phyloP scores from a whole-genome alignment of 2,113 vertebrate genomes.

The Megaceryle torquata region DNA sequence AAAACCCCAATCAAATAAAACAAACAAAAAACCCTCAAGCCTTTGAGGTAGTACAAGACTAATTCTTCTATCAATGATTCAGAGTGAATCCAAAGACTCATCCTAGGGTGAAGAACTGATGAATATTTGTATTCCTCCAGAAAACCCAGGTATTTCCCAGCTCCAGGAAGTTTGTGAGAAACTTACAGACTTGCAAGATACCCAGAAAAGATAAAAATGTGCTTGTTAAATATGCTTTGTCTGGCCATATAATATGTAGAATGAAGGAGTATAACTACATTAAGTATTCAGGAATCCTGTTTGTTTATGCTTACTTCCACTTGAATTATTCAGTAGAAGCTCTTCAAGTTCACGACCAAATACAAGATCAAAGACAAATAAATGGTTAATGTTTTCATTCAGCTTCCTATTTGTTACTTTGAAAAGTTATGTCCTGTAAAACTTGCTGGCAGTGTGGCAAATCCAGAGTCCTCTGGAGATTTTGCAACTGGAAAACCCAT shows the following conservation, averaged over 20 bases:
- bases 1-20: background rate
- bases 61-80: background rate
- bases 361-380: constrained; percentile 54
- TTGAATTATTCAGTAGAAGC: constrained; percentile 36
- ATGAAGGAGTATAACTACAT: background rate
- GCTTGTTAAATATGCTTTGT: background rate
- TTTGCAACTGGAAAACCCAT: constrained; percentile 50
- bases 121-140: background rate
- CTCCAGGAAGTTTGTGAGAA: background rate
- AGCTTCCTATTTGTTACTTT: constrained; percentile 68
- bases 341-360: constrained; percentile 69
- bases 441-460: constrained; percentile 61
- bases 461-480: constrained; percentile 52
- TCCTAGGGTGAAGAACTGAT: background rate
- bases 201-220: background rate
- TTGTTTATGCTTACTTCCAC: constrained; percentile 62
- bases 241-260: background rate
- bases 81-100: background rate
- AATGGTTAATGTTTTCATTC: constrained; percentile 58
- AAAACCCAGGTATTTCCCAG: background rate
- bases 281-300: background rate
- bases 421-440: constrained; percentile 58
- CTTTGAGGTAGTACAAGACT: background rate
- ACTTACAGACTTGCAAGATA: background rate
- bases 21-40: background rate